Conservation (phyloP, 2,113 vertebrate species). For the Panthera uncia region DNA sequence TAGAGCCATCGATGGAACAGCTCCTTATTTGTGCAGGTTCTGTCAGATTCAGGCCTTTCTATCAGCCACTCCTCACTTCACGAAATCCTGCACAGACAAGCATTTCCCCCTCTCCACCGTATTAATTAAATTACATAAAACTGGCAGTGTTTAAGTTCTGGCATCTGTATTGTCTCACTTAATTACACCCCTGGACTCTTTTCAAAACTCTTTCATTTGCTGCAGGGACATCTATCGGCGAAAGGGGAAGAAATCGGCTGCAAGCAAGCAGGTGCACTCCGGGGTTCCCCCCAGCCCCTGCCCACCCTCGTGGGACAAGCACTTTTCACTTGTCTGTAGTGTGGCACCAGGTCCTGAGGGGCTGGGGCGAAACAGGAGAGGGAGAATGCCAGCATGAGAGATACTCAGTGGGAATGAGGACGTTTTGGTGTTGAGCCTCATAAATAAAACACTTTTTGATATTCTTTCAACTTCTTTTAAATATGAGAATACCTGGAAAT, state of each 20-base stretch:
- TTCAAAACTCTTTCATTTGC: slow-evolving; percentile 48
- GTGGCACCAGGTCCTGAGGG: accelerated
- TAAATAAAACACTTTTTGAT: background rate
- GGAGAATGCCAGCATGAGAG: accelerated
- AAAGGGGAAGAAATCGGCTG: background rate
- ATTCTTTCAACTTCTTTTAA: background rate
- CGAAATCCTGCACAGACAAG: slow-evolving; percentile 60
- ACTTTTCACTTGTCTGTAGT: background rate
- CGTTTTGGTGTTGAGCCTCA: background rate
- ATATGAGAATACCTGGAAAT: background rate
- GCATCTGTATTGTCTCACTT: slow-evolving; percentile 54
- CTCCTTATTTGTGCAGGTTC: slow-evolving; percentile 59
- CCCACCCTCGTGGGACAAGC: accelerated
- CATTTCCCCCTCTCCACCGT: slow-evolving; percentile 25
- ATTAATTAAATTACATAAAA: slow-evolving; percentile 79
- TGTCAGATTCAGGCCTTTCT: slow-evolving; percentile 62
- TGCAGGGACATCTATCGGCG: slow-evolving; percentile 30
- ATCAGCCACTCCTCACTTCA: slow-evolving; percentile 63
- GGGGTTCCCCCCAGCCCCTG: accelerated
- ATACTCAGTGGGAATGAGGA: background rate
- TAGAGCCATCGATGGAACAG: slow-evolving; percentile 57
- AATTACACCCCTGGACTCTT: slow-evolving; percentile 63
- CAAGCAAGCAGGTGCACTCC: accelerated
- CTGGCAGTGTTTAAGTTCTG: slow-evolving; percentile 65
- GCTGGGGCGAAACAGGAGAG: background rate